Percentiles rank a stretch among this genome's conserved stretches.
phyloP scores from a whole-genome alignment of 2,113 vertebrate species.

The Cinclus cinclus region DNA sequence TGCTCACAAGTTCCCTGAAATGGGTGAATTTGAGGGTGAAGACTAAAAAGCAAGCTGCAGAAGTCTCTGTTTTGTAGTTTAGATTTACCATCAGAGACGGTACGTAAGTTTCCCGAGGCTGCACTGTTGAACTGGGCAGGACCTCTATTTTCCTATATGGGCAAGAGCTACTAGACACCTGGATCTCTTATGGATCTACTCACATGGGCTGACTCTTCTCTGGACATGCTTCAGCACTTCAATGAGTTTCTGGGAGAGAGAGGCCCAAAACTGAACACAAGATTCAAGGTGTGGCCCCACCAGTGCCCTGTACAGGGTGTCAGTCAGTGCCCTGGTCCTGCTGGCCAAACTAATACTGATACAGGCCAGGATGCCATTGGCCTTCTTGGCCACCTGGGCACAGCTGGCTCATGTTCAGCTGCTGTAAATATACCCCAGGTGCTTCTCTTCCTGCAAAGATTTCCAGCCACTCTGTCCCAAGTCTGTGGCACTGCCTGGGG shows the following conservation, averaged over 20 bases:
- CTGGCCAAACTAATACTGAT: neutral
- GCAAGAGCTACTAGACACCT: neutral
- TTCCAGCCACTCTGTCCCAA: neutral
- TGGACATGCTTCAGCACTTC: neutral
- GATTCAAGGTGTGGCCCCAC: neutral
- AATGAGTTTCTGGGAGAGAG: neutral
- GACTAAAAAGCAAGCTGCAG: neutral
- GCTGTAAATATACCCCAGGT: neutral
- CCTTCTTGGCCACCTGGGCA: neutral
- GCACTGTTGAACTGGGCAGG: accelerated
- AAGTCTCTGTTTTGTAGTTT: neutral
- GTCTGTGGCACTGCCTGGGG: neutral
- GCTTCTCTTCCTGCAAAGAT: neutral
- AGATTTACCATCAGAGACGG: neutral
- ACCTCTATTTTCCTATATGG: neutral
- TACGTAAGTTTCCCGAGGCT: neutral
- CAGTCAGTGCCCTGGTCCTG: neutral
- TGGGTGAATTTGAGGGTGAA: neutral
- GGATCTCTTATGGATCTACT: neutral
- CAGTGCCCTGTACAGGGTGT: neutral
- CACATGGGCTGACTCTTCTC: neutral
- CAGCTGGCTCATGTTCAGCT: neutral
- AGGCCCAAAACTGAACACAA: neutral
- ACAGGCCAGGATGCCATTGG: neutral
- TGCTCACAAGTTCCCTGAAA: neutral